A percentile compares a stretch with the other conserved stretches of the same genome.
phyloP scores from a whole-genome alignment of 1,140 invertebrate species.

The Cotesia chilonis region DNA sequence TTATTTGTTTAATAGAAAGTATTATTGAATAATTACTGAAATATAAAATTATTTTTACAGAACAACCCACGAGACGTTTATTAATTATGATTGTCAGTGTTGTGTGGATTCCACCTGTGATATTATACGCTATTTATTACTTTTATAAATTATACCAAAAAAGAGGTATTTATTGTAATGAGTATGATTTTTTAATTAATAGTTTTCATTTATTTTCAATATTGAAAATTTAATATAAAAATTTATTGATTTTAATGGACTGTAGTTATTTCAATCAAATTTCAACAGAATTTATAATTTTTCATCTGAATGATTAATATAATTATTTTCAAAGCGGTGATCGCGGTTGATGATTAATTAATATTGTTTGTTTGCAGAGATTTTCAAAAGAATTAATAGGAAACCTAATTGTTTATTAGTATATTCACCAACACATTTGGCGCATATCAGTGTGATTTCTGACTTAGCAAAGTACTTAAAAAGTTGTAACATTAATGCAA shows the following conservation, averaged over 20 bases:
- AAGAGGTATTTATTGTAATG: slow-evolving; percentile 39
- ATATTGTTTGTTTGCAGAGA: neutral
- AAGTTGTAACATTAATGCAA: slow-evolving; percentile 56
- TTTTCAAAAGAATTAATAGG: slow-evolving; percentile 40
- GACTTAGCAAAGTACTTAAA: slow-evolving; percentile 56
- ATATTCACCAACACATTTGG: slow-evolving; percentile 54
- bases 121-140: slow-evolving; percentile 56
- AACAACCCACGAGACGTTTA: slow-evolving; percentile 49
- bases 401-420: slow-evolving; percentile 57
- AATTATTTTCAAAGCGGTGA: too few relatives aligned
- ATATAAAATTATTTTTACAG: slow-evolving; percentile 45
- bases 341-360: too few relatives aligned
- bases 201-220: too few relatives aligned
- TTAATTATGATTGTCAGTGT: slow-evolving; percentile 62
- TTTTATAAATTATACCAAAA: slow-evolving; percentile 55
- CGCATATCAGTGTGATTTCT: slow-evolving; percentile 56
- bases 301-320: too few relatives aligned
- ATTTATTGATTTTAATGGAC: too few relatives aligned
- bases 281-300: too few relatives aligned
- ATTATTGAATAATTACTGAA: slow-evolving; percentile 1
- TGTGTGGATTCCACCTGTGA: slow-evolving; percentile 60
- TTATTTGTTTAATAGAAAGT: neutral
- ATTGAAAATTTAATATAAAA: too few relatives aligned
- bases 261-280: too few relatives aligned
- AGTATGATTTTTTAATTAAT: slow-evolving; percentile 1